phyloP scores from a whole-genome alignment of 2,797 vertebrate species.

The Ctenosaura bakeri region DNA sequence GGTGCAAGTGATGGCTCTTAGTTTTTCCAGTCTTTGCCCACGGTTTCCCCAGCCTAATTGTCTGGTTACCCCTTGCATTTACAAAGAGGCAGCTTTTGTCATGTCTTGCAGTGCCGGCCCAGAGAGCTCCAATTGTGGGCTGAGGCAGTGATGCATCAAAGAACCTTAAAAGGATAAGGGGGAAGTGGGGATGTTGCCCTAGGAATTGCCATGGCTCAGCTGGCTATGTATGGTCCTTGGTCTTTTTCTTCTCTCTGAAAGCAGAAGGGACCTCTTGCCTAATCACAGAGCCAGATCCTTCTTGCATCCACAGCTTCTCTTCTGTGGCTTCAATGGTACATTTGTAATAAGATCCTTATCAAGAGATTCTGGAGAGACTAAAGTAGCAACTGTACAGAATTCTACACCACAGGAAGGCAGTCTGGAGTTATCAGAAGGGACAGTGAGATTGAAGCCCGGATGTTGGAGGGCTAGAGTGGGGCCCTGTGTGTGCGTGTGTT shows the following conservation, averaged over 20 bases:
- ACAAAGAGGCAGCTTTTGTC: not conserved
- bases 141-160: not conserved
- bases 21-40: not conserved
- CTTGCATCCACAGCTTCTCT: not conserved
- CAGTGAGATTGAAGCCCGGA: no score
- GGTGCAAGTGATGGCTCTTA: not conserved
- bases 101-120: not conserved
- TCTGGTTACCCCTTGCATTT: not conserved
- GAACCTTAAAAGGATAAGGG: not conserved
- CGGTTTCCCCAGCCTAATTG: not conserved
- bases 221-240: not conserved
- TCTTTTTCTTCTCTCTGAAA: not conserved
- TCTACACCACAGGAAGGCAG: not conserved
- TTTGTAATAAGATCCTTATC: not conserved
- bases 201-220: not conserved
- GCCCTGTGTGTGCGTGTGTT: no score
- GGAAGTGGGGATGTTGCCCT: not conserved
- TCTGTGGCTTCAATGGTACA: not conserved
- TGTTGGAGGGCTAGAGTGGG: not conserved
- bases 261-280: not conserved
- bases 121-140: not conserved
- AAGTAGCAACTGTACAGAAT: not conserved
- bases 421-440: not conserved
- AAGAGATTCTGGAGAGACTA: not conserved
- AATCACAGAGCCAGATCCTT: not conserved